phyloP scores from a whole-genome alignment of 2,797 vertebrate genomes.

The Astyanax mexicanus region DNA sequence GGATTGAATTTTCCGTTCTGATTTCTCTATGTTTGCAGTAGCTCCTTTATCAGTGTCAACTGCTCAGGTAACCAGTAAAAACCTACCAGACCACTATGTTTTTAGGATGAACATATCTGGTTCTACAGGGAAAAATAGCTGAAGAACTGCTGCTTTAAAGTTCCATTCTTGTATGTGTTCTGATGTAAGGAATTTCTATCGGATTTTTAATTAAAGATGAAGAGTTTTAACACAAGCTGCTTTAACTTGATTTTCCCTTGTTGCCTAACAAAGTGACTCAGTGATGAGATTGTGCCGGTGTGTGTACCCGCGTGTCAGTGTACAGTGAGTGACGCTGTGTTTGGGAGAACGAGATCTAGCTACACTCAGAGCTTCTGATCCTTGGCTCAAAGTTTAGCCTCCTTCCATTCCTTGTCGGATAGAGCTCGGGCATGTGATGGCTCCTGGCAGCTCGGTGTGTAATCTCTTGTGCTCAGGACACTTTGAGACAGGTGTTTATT shows the following conservation, averaged over 20 bases:
- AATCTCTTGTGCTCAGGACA: slow-evolving; percentile 61
- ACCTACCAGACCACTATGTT: too few species aligned
- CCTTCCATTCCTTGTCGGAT: slow-evolving; percentile 57
- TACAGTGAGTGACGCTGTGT: neutral
- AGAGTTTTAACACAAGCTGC: neutral
- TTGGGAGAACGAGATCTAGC: neutral
- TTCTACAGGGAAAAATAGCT: too few species aligned
- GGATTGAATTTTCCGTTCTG: too few species aligned
- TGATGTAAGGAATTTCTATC: neutral
- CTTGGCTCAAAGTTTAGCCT: slow-evolving; percentile 63
- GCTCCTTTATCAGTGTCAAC: too few species aligned
- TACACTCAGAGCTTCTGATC: slow-evolving; percentile 58
- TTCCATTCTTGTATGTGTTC: too few species aligned
- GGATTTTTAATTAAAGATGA: neutral
- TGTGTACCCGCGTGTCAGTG: neutral
- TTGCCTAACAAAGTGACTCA: neutral
- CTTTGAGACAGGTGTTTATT: slow-evolving; percentile 44
- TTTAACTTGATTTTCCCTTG: neutral
- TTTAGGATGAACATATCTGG: too few species aligned
- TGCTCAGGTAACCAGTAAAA: too few species aligned
- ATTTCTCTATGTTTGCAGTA: too few species aligned
- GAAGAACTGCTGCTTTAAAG: too few species aligned
- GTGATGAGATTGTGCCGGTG: neutral
- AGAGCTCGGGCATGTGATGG: slow-evolving; percentile 58
- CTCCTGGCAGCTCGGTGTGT: slow-evolving; percentile 64